Conservation (phyloP, 2,113 vertebrate species). For the Rousettus leschenaultii region DNA sequence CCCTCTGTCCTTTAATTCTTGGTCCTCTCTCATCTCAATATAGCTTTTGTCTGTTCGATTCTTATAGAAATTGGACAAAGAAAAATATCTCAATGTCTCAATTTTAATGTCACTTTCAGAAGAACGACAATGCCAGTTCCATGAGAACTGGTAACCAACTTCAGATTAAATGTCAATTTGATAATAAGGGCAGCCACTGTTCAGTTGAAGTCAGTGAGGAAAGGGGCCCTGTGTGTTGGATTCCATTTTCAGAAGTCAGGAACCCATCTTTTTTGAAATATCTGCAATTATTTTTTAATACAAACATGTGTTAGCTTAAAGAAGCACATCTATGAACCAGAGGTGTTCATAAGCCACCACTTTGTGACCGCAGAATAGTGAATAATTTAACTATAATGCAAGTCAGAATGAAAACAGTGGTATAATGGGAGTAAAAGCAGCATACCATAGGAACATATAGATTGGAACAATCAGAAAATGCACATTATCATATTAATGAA, state of each 20-base stretch:
- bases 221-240: neutral
- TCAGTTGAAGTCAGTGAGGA: neutral
- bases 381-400: conserved; percentile 26
- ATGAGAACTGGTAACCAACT: neutral
- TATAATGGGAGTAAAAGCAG: neutral
- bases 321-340: neutral
- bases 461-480: neutral
- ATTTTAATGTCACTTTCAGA: neutral
- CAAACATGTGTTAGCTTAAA: neutral
- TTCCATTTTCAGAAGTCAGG: neutral
- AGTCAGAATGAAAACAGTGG: neutral
- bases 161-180: conserved; percentile 7
- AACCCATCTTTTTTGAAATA: conserved; percentile 29
- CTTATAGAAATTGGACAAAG: conserved; percentile 6
- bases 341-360: neutral
- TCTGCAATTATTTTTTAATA: neutral
- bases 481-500: neutral
- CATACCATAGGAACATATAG: neutral
- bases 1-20: neutral
- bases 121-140: neutral
- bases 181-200: neutral
- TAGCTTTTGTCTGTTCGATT: neutral
- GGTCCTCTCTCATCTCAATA: neutral
- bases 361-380: neutral
- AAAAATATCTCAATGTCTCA: neutral